Evolutionary conservation across 2,113 vertebrate genomes (phyloP).

Genomic region (Malurus alboscapulatus): DNA sequence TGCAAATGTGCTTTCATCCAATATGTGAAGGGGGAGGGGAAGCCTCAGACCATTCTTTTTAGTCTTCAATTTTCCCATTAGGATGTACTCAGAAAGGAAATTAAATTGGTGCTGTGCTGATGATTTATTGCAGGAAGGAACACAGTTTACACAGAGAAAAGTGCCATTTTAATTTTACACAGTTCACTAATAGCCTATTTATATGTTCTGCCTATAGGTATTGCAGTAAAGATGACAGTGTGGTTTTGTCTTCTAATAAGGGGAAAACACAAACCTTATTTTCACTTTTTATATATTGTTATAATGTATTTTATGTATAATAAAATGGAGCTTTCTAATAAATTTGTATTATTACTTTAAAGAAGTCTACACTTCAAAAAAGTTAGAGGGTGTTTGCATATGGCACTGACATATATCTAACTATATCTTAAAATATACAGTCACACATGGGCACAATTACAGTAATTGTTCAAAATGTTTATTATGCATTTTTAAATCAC

Average conservation of each 20-base stretch:
- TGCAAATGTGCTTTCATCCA: constrained; percentile 6
- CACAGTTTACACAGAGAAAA: constrained; percentile 43
- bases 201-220: constrained; percentile 35
- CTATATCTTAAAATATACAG: neutral
- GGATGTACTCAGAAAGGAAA: constrained; percentile 40
- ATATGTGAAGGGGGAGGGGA: neutral
- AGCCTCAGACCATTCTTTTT: neutral
- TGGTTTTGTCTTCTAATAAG: constrained; percentile 11
- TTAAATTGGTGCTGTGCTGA: constrained; percentile 20
- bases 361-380: neutral
- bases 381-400: neutral
- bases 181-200: constrained; percentile 43
- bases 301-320: neutral
- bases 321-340: neutral
- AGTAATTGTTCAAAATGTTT: neutral
- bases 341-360: neutral
- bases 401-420: neutral
- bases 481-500: neutral
- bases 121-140: constrained; percentile 58
- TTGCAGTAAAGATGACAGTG: constrained; percentile 1
- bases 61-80: constrained; percentile 47
- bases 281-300: neutral
- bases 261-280: neutral
- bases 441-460: neutral
- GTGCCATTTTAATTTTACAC: constrained; percentile 57